A percentile compares a stretch with the other conserved stretches of the same genome.
These are phyloP conservation scores for Dicycla oo DNA, from an alignment of 2,888 invertebrate species.

Conservation along the genomic window DNA sequence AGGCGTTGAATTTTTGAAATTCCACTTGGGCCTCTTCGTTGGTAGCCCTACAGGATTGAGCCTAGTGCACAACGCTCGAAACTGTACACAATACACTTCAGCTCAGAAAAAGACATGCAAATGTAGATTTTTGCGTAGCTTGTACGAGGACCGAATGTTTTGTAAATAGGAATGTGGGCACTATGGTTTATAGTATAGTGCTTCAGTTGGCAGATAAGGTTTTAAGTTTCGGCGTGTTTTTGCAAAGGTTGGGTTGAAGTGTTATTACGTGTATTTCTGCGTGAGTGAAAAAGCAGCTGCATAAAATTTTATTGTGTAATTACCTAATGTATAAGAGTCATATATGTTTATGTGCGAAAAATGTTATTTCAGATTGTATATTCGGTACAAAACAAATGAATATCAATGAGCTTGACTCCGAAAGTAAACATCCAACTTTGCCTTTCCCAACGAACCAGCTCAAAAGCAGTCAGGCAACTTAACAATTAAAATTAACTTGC, in stretches of 20 bases:
- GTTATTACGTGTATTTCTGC: too few species aligned
- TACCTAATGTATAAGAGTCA: too few species aligned
- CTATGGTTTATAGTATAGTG: constrained; percentile 20
- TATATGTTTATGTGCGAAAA: too few species aligned
- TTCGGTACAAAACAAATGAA: constrained; percentile 19
- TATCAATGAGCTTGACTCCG: constrained; percentile 8
- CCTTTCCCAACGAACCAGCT: background rate
- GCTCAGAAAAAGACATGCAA: constrained; percentile 55
- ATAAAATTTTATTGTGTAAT: too few species aligned
- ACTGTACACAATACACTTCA: constrained; percentile 47
- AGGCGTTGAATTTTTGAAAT: constrained; percentile 84
- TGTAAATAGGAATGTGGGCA: constrained; percentile 30
- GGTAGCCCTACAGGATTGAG: constrained; percentile 58
- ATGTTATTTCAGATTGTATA: background rate
- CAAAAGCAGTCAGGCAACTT: constrained; percentile 22
- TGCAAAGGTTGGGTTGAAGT: background rate
- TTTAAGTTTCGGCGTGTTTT: background rate
- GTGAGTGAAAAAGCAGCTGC: too few species aligned
- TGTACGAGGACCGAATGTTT: constrained; percentile 27
- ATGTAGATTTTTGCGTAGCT: constrained; percentile 45
- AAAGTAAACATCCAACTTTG: constrained; percentile 25
- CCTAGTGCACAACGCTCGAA: constrained; percentile 52
- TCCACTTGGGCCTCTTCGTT: constrained; percentile 73
- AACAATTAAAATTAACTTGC: constrained; percentile 29
- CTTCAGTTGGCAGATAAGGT: constrained; percentile 24